A percentile compares a stretch with the other conserved stretches of the same genome.
Conservation (phyloP, 2,888 invertebrate genomes). For the Blera fallax region DNA sequence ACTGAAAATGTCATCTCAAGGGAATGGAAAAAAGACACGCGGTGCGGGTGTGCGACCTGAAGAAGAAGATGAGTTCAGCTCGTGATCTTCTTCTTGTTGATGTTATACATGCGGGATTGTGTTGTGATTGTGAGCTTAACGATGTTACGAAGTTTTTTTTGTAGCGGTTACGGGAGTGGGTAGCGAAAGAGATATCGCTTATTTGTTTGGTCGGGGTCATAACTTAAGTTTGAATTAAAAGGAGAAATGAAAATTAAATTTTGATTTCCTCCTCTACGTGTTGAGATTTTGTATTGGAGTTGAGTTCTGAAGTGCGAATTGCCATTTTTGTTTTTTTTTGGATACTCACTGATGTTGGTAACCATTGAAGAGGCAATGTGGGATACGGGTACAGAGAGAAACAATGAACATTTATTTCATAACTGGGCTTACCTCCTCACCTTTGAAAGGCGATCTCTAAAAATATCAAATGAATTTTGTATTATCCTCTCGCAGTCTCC, state of each 20-base stretch:
- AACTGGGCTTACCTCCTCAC: too few species aligned
- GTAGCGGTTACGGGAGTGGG: constrained; percentile 56
- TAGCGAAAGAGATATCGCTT: constrained; percentile 26
- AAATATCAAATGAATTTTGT: too few species aligned
- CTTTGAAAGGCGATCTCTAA: too few species aligned
- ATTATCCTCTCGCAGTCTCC: too few species aligned
- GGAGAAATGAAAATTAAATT: neutral
- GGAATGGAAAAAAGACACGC: constrained; percentile 6
- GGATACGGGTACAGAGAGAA: too few species aligned
- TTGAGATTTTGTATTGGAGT: neutral
- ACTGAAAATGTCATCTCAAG: constrained; percentile 61
- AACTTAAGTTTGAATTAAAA: constrained; percentile 21
- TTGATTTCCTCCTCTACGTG: neutral
- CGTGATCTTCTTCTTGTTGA: constrained; percentile 55
- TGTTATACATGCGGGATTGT: constrained; percentile 67
- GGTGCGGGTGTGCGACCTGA: constrained; percentile 38
- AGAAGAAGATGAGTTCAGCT: constrained; percentile 64
- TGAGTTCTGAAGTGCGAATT: constrained; percentile 12
- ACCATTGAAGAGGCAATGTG: neutral
- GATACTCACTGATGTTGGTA: neutral
- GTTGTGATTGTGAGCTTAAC: constrained; percentile 60
- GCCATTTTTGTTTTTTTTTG: neutral
- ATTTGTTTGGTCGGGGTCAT: constrained; percentile 54
- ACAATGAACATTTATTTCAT: too few species aligned
- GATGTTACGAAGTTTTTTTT: constrained; percentile 3